A percentile compares a stretch with the other conserved stretches of the same genome.
Evolutionary conservation across 53 echinoderm and acorn worm genomes (phyloP).

Genomic region (Echinarachnius parma): DNA sequence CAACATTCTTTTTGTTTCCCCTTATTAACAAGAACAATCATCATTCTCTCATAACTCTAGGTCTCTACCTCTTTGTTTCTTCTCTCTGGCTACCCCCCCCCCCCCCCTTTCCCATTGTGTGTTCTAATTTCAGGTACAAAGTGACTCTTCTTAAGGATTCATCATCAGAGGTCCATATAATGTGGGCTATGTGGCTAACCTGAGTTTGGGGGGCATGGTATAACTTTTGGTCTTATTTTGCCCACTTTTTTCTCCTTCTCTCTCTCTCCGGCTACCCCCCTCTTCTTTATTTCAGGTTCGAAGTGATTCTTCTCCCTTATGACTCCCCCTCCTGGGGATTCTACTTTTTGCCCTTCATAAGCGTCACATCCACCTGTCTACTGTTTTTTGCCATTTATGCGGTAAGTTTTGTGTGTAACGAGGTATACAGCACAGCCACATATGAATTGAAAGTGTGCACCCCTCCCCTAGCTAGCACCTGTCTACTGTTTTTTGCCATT

Average conservation of each 20-base stretch:
- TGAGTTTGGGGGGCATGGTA: too few species aligned
- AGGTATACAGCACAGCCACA: neutral
- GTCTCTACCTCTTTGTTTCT: neutral
- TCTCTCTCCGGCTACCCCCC: too few species aligned
- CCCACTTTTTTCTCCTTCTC: neutral
- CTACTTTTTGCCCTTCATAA: slow-evolving; percentile 87
- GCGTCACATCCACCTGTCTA: slow-evolving; percentile 77
- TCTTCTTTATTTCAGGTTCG: slow-evolving; percentile 38
- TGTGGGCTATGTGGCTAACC: too few species aligned
- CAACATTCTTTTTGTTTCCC: neutral
- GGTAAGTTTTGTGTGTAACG: slow-evolving; percentile 32
- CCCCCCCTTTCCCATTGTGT: slow-evolving; percentile 6
- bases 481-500: slow-evolving; percentile 71
- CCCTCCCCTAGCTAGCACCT: too few species aligned
- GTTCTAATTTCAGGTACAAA: slow-evolving; percentile 20
- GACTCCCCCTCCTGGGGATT: slow-evolving; percentile 63
- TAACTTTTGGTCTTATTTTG: too few species aligned
- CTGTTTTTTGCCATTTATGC: slow-evolving; percentile 63
- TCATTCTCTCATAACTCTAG: neutral
- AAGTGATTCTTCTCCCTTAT: slow-evolving; percentile 57
- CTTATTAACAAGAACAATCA: neutral
- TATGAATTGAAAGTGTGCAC: too few species aligned
- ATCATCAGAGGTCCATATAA: too few species aligned
- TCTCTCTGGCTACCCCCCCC: too few species aligned
- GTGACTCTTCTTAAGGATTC: slow-evolving; percentile 64